Evolutionary conservation across 1,140 invertebrate species (phyloP).

Genomic region (Varroa destructor): DNA sequence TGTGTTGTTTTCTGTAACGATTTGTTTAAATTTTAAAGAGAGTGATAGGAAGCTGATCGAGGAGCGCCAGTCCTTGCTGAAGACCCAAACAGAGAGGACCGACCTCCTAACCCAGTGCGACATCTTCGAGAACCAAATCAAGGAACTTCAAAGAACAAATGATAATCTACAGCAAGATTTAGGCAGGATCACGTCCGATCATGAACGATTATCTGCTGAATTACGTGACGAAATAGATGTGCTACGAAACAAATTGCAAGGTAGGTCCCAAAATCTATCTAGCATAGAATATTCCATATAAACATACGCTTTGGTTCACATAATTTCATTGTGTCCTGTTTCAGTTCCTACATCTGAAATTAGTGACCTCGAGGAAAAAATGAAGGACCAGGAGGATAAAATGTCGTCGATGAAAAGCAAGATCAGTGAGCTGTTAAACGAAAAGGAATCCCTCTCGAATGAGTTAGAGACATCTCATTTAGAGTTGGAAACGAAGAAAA

Average conservation of each 20-base stretch:
- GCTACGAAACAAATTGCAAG: conserved; percentile 5
- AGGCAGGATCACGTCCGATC: neutral
- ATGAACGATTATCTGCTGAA: neutral
- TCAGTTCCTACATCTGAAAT: neutral
- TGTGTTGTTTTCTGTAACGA: no score
- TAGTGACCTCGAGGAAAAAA: neutral
- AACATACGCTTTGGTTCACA: no score
- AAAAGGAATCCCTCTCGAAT: conserved; percentile 6
- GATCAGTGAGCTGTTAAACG: neutral
- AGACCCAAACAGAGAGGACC: conserved; percentile 20
- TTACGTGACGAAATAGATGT: conserved; percentile 6
- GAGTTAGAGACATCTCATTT: neutral
- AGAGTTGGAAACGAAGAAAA: neutral
- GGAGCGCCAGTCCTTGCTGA: conserved; percentile 27
- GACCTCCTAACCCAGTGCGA: conserved; percentile 21
- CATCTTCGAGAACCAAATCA: conserved; percentile 16
- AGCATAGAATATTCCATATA: conserved; percentile 27
- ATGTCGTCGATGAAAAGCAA: neutral
- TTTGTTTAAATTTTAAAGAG: neutral
- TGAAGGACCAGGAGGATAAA: neutral
- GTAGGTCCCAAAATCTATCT: neutral
- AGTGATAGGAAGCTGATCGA: conserved; percentile 29
- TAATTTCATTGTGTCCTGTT: neutral
- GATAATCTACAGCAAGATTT: neutral
- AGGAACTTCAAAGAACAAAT: conserved; percentile 14